Base-by-base conservation (phyloP, 2,888 invertebrate species). In the Diaperis boleti region DNA sequence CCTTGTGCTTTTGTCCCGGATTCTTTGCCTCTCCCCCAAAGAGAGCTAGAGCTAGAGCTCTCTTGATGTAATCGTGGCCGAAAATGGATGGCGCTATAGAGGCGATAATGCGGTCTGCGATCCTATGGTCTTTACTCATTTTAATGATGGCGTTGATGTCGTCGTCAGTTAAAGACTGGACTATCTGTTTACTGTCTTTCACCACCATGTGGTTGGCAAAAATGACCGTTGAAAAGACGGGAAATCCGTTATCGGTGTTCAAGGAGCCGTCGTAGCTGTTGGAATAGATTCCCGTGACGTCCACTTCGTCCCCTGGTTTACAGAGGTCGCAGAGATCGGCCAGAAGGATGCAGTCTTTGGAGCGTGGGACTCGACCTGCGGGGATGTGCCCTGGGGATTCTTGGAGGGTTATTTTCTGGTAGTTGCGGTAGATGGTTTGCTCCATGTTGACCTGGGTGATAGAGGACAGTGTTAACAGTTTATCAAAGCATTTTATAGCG, bases 11-110 rank as follows among this genome's bases (percentile, higher is more conserved):
- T 2, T 93, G 88, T 47, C 92, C 90, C 56, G 98, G 98, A 85
- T 99, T 99, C 81, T 99, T 99, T 0, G 97, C 81, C 79, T 97
- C 96, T 1, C 99, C 99, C 0, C 99, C 96, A 83, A 99, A 99
- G 67, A 99, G 84, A 0, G 98, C 88, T 62, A 99, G 80, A 0
- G 98, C 97, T 31, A 99, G 80, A 0, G 93, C 97, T 61, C 95
- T 83, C 78, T 99, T 99, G 57, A 99, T 96, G 76, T 94, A 94
- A 64, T 97, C 95, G 77, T 99, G 96, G 0, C 98, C 98, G 79
- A 92, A 99, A 75, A 99, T 98, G 0, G 98, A 98, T 0, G 99
- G 99, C 0, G 96, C 98, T 72, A 99, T 96, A 68, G 96, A 96
- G 13, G 95, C 91, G 45, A 96, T 89, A 33, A 99, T 92, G 69